Conservation (phyloP, 2,113 vertebrate species). For the Daphoenositta chrysoptera region DNA sequence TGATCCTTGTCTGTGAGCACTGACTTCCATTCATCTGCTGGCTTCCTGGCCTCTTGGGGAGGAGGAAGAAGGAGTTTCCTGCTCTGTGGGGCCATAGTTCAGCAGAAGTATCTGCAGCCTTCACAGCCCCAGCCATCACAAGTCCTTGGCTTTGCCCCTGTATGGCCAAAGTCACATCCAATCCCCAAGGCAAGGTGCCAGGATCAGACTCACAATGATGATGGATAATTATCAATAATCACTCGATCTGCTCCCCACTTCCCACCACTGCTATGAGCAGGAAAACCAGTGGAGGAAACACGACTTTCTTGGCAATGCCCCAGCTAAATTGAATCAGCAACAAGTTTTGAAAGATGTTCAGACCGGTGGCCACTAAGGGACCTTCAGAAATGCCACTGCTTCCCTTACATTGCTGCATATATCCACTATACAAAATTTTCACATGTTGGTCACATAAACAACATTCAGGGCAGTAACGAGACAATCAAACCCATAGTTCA, state of each 20-base stretch:
- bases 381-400: not conserved
- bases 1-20: not conserved
- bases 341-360: not conserved
- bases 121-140: rapidly evolving
- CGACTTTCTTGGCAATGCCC: not conserved
- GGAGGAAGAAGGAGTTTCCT: not conserved
- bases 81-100: not conserved
- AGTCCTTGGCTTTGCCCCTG: not conserved
- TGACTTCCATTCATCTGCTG: not conserved
- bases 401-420: not conserved
- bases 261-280: not conserved
- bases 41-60: not conserved
- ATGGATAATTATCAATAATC: not conserved
- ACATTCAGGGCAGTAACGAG: not conserved
- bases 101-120: not conserved
- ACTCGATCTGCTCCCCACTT: not conserved
- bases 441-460: not conserved
- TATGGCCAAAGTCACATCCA: not conserved
- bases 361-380: not conserved
- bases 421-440: not conserved
- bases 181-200: not conserved
- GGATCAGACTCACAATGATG: not conserved
- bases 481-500: not conserved
- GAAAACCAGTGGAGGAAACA: not conserved
- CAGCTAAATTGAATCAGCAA: not conserved